Evolutionary conservation across 37 sponge, comb jelly and placozoan genomes (phyloP), one percentile per base, ranked within the genome.

Genomic region (Aphrocallistes beatrix): DNA sequence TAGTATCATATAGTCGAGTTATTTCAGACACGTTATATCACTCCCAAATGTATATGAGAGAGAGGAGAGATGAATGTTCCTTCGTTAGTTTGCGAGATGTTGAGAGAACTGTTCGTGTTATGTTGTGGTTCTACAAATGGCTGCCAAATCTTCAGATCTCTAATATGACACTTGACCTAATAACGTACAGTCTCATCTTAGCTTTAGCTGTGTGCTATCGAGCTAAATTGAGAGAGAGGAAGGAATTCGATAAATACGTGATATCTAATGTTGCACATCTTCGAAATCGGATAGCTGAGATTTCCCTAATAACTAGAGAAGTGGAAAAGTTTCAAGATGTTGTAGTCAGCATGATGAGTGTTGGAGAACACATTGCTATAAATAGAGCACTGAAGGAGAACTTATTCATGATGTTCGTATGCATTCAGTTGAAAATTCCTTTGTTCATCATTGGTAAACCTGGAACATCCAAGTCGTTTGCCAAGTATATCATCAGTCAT

Each of bases 381-480:
- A 89, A 89, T 37, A 37, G 81, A 28, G 86, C 86, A 28, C 89
- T 89, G 1, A 32, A 28, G 28, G 89, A 89, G 82, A 89, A 89
- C 45, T 38, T 89, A 1, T 89, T 89, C 30, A 89, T 89, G 89
- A 89, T 89, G 89, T 36, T 86, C 1, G 89, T 89, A 0, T 89
- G 89, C 83, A 89, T 89, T 38, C 86, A 89, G 28, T 38, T 87
- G 51, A 87, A 86, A 1, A 89, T 89, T 13, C 89, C 89, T 17
- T 82, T 89, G 30, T 89, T 89, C 37, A 51, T 89, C 0, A 86
- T 89, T 21, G 89, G 89, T 42, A 87, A 89, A 21, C 89, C 89
- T 37, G 89, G 89, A 0, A 89, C 86, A 83, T 86, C 86, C 3
- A 89, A 89, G 75, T 84, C 85, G 17, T 83, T 89, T 0, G 75